A percentile compares a stretch with the other conserved stretches of the same genome.
Conservation (phyloP, 2,888 invertebrate species). For the Chloroclysta siterata region DNA sequence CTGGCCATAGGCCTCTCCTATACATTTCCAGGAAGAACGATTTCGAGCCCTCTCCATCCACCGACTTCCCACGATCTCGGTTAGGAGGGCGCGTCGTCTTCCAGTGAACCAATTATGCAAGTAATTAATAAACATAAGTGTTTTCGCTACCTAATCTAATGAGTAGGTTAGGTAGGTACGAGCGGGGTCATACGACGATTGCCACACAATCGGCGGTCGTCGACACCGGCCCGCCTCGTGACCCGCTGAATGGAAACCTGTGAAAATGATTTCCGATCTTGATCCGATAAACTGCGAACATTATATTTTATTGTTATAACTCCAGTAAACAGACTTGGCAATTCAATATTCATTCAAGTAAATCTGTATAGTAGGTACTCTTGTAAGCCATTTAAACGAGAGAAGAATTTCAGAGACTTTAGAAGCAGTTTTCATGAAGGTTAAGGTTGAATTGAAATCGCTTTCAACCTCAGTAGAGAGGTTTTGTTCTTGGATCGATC, state of each 20-base stretch:
- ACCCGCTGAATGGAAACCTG: conserved; percentile 54
- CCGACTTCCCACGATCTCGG: no score
- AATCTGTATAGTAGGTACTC: conserved; percentile 8
- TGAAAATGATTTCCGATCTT: conserved; percentile 45
- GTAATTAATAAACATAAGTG: not conserved
- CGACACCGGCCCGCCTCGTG: conserved; percentile 50
- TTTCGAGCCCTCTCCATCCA: no score
- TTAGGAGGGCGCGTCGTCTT: no score
- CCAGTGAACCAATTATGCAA: no score
- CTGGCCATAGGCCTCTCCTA: no score
- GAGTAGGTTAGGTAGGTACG: conserved; percentile 37
- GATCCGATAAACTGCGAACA: conserved; percentile 26
- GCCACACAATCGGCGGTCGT: conserved; percentile 58
- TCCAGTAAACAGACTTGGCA: conserved; percentile 14
- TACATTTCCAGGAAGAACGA: no score
- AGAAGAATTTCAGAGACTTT: conserved; percentile 10
- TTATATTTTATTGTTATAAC: conserved; percentile 34
- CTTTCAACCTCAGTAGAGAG: no score
- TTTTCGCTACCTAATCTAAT: conserved; percentile 40
- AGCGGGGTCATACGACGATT: conserved; percentile 47
- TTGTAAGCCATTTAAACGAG: conserved; percentile 10
- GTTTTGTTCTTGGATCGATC: no score
- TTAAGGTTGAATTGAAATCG: conserved; percentile 7
- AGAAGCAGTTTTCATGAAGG: conserved; percentile 9
- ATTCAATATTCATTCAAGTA: conserved; percentile 22